Conservation (phyloP, 2,113 vertebrate genomes). For the Zapus hudsonius region DNA sequence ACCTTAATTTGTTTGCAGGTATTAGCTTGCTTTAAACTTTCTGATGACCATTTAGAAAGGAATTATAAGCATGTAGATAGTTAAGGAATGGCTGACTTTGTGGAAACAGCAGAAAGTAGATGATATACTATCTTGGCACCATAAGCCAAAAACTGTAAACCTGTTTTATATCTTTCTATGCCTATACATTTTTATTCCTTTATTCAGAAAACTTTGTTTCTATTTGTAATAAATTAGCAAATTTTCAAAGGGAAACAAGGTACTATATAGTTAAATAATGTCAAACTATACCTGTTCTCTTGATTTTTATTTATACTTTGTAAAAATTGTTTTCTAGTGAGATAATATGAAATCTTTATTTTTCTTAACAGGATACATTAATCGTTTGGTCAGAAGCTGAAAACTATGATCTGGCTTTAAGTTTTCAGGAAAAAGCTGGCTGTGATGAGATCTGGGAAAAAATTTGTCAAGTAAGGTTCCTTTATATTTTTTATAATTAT, state of each 20-base stretch:
- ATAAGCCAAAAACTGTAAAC: conserved; percentile 5
- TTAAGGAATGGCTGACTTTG: conserved; percentile 1
- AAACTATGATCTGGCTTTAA: conserved; percentile 98
- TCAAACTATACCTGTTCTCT: neutral
- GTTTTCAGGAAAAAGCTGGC: conserved; percentile 99
- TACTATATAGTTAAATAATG: neutral
- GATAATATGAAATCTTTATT: conserved; percentile 48
- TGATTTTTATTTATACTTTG: conserved; percentile 43
- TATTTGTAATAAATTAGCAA: neutral
- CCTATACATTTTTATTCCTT: neutral
- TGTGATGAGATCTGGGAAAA: conserved; percentile 99
- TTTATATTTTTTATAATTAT: conserved; percentile 21
- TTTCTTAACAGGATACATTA: conserved; percentile 93
- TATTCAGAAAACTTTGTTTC: conserved; percentile 31
- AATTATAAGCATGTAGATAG: neutral
- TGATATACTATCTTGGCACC: neutral
- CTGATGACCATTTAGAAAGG: neutral
- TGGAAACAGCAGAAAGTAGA: neutral
- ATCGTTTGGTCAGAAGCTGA: conserved; percentile 99
- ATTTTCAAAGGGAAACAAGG: conserved; percentile 50
- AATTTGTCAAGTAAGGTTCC: conserved; percentile 95
- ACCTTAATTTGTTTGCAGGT: neutral
- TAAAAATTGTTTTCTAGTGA: conserved; percentile 31
- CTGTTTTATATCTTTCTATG: neutral
- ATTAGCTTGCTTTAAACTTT: neutral